Evolutionary conservation across 1,140 invertebrate species (phyloP).

Genomic region (Megathymus violae): DNA sequence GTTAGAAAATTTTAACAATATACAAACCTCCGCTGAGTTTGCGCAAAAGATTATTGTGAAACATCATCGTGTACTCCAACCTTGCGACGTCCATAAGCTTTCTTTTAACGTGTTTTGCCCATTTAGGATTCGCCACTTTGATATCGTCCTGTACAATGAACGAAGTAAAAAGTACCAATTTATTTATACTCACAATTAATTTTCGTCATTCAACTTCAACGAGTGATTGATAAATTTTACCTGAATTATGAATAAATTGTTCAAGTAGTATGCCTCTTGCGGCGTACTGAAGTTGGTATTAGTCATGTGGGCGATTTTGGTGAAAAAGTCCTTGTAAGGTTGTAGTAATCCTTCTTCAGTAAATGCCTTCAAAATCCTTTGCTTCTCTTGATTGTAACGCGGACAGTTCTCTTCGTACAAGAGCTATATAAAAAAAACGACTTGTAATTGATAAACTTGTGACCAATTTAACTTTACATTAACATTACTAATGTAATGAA

Average conservation of each 20-base stretch:
- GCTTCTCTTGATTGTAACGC: slow-evolving; percentile 73
- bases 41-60: slow-evolving; percentile 73
- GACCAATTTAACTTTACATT: too few species aligned
- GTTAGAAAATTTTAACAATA: too few species aligned
- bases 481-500: too few species aligned
- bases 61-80: slow-evolving; percentile 80
- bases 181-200: too few species aligned
- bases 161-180: too few species aligned
- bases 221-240: slow-evolving; percentile 47
- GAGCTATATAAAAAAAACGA: slow-evolving; percentile 69
- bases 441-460: too few species aligned
- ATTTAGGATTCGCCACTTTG: slow-evolving; percentile 80
- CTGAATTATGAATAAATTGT: slow-evolving; percentile 79
- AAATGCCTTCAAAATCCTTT: slow-evolving; percentile 67
- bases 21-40: slow-evolving; percentile 80
- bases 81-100: slow-evolving; percentile 72
- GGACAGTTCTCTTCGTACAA: slow-evolving; percentile 80
- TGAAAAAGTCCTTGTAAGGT: slow-evolving; percentile 76
- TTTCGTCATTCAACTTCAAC: too few species aligned
- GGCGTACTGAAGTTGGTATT: slow-evolving; percentile 72
- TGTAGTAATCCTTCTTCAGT: slow-evolving; percentile 65
- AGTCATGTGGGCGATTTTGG: slow-evolving; percentile 79
- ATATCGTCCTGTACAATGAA: slow-evolving; percentile 82
- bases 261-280: slow-evolving; percentile 70
- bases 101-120: slow-evolving; percentile 80